These are phyloP conservation scores for Neotoxoptera formosana DNA, from an alignment of 1,140 invertebrate species.

Conservation along the genomic window DNA sequence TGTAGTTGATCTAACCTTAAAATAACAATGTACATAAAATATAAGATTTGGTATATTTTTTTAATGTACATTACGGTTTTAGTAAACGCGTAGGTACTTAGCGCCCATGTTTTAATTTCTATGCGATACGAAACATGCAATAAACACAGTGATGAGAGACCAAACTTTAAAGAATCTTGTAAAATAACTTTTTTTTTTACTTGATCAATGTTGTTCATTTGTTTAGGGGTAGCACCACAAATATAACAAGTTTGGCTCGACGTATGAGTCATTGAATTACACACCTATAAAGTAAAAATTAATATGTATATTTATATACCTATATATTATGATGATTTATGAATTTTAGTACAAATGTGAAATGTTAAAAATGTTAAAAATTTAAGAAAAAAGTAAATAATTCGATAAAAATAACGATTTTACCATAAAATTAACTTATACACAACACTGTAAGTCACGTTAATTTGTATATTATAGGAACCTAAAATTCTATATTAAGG, in stretches of 20 bases:
- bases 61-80: neutral
- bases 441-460: no score
- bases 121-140: constrained; percentile 59
- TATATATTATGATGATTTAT: no score
- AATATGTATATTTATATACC: no score
- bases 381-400: no score
- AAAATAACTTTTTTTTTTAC: neutral
- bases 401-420: no score
- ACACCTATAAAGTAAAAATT: no score
- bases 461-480: no score
- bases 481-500: no score
- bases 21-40: neutral
- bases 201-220: constrained; percentile 39
- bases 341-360: no score
- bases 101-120: constrained; percentile 58
- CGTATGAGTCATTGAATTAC: constrained; percentile 60
- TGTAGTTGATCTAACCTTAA: neutral
- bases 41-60: neutral
- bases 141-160: constrained; percentile 57
- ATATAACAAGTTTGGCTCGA: constrained; percentile 11
- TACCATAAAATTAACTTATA: no score
- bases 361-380: no score
- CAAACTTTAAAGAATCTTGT: constrained; percentile 58
- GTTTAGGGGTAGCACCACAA: constrained; percentile 23
- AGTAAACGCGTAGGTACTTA: no score